Conservation (phyloP, 2,888 invertebrate species). For the Drosophila yooni region DNA sequence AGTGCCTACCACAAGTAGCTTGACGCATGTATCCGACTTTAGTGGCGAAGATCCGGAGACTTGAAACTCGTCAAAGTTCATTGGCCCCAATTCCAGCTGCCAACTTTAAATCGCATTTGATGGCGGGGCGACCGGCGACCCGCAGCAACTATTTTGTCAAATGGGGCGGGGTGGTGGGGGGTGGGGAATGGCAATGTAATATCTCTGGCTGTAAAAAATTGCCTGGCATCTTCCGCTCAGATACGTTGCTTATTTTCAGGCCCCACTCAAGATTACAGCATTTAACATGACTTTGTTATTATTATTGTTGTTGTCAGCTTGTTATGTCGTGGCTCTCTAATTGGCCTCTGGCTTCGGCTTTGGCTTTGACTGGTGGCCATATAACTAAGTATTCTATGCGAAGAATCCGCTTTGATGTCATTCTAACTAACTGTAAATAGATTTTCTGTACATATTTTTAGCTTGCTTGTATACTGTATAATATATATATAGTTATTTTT, state of each 20-base stretch:
- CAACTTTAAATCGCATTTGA: constrained; percentile 62
- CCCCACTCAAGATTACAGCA: constrained; percentile 55
- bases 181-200: constrained; percentile 18
- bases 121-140: constrained; percentile 35
- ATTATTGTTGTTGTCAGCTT: constrained; percentile 38
- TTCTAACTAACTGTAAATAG: constrained; percentile 66
- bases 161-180: constrained; percentile 33
- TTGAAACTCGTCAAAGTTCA: constrained; percentile 55
- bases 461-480: constrained; percentile 17
- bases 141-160: constrained; percentile 60
- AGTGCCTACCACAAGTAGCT: constrained; percentile 20
- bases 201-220: constrained; percentile 19
- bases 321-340: constrained; percentile 55
- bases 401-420: constrained; percentile 54
- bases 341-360: constrained; percentile 50
- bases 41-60: constrained; percentile 27
- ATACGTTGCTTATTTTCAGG: constrained; percentile 43
- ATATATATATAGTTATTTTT: constrained; percentile 21
- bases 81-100: constrained; percentile 60
- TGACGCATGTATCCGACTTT: constrained; percentile 42
- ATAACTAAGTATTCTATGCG: constrained; percentile 27
- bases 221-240: constrained; percentile 43
- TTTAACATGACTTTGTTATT: constrained; percentile 56
- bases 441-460: constrained; percentile 37
- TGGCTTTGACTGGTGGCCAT: constrained; percentile 16